Evolutionary conservation across 1,140 invertebrate genomes (phyloP).

Genomic region (Cyphomyrmex costatus): DNA sequence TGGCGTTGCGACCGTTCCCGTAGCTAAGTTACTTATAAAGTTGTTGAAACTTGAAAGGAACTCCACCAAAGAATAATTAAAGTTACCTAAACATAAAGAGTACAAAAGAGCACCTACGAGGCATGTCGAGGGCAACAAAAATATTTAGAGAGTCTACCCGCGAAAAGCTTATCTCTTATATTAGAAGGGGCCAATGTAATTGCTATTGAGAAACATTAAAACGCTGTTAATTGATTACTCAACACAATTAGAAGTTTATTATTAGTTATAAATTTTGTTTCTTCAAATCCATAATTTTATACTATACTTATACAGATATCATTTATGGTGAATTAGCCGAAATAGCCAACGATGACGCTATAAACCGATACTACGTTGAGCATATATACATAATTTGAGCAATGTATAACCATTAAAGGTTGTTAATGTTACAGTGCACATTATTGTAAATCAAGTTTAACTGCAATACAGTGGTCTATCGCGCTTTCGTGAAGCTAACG

Average conservation of each 20-base stretch:
- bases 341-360: slow-evolving; percentile 70
- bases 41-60: slow-evolving; percentile 77
- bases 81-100: slow-evolving; percentile 76
- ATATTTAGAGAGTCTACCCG: slow-evolving; percentile 30
- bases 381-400: slow-evolving; percentile 78
- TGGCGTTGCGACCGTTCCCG: slow-evolving; percentile 65
- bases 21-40: slow-evolving; percentile 75
- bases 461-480: slow-evolving; percentile 80
- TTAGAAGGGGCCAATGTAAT: neutral
- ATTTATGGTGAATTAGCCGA: slow-evolving; percentile 63
- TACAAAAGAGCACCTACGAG: slow-evolving; percentile 69
- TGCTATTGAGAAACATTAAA: slow-evolving; percentile 5
- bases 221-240: slow-evolving; percentile 19
- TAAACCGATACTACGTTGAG: slow-evolving; percentile 74
- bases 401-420: slow-evolving; percentile 82
- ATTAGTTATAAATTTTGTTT: neutral
- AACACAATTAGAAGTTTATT: neutral
- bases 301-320: neutral
- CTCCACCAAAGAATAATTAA: slow-evolving; percentile 75
- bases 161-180: slow-evolving; percentile 19
- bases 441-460: slow-evolving; percentile 84
- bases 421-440: slow-evolving; percentile 81
- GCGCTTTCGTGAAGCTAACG: slow-evolving; percentile 78
- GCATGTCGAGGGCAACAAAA: slow-evolving; percentile 64
- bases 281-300: neutral